phyloP scores from a whole-genome alignment of 2,888 invertebrate genomes.

The Cabera pusaria region DNA sequence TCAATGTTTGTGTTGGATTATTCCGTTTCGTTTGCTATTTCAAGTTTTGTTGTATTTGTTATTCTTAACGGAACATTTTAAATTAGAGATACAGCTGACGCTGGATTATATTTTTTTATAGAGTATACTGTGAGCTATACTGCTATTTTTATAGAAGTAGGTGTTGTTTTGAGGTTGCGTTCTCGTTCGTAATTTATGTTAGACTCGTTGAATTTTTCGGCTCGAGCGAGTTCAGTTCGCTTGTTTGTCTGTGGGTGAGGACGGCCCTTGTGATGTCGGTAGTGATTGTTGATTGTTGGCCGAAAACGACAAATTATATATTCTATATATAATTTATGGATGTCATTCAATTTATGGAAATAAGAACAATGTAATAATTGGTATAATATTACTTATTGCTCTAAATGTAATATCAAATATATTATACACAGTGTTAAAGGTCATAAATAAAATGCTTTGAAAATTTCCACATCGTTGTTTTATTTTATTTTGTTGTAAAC shows the following conservation, averaged over 20 bases:
- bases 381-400: conserved; percentile 84
- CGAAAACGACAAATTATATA: conserved; percentile 76
- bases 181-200: conserved; percentile 54
- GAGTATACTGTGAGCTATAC: conserved; percentile 77
- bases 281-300: conserved; percentile 80
- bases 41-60: conserved; percentile 57
- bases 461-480: conserved; percentile 77
- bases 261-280: conserved; percentile 64
- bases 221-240: conserved; percentile 41
- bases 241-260: conserved; percentile 36
- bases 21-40: conserved; percentile 46
- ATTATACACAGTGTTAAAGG: conserved; percentile 84
- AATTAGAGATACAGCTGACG: conserved; percentile 75
- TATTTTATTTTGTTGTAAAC: too few relatives aligned
- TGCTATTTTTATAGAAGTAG: conserved; percentile 80
- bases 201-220: conserved; percentile 41
- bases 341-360: conserved; percentile 79
- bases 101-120: conserved; percentile 81
- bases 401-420: conserved; percentile 85
- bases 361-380: conserved; percentile 83
- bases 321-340: conserved; percentile 79
- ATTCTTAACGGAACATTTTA: conserved; percentile 63
- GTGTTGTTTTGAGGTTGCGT: conserved; percentile 57
- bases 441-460: conserved; percentile 84
- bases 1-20: conserved; percentile 52